phyloP scores from a whole-genome alignment of 1,140 invertebrate genomes.

The Drosophila nigrodunni region DNA sequence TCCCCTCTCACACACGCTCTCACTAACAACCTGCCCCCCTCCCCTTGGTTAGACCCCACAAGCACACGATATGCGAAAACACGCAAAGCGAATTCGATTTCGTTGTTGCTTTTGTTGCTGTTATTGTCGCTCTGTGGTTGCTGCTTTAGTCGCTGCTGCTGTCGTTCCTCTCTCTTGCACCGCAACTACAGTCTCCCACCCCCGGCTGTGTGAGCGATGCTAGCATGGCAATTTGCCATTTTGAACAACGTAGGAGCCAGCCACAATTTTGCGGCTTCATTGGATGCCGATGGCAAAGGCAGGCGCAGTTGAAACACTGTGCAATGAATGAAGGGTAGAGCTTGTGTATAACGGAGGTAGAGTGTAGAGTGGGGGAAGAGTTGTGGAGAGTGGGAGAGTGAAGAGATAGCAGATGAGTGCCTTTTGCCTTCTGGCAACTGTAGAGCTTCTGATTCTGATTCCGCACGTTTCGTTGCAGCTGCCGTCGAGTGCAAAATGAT shows the following conservation, averaged over 20 bases:
- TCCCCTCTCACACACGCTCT: not conserved
- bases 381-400: not conserved
- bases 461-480: conserved; percentile 18
- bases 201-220: conserved; percentile 16
- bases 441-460: conserved; percentile 35
- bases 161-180: conserved; percentile 7
- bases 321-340: conserved; percentile 24
- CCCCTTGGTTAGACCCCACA: not conserved
- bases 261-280: conserved; percentile 80
- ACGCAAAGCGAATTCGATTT: conserved; percentile 81
- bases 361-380: not conserved
- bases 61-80: conserved; percentile 69
- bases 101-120: conserved; percentile 51
- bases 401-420: conserved; percentile 24
- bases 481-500: not conserved
- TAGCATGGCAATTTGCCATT: conserved; percentile 82
- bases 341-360: not conserved
- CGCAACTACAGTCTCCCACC: conserved; percentile 16
- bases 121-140: conserved; percentile 27
- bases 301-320: conserved; percentile 39
- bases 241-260: conserved; percentile 68
- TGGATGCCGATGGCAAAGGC: conserved; percentile 72
- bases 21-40: not conserved
- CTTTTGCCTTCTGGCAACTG: conserved; percentile 26
- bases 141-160: conserved; percentile 24